phyloP scores from a whole-genome alignment of 1,140 invertebrate species.

The Micrasema longulum region DNA sequence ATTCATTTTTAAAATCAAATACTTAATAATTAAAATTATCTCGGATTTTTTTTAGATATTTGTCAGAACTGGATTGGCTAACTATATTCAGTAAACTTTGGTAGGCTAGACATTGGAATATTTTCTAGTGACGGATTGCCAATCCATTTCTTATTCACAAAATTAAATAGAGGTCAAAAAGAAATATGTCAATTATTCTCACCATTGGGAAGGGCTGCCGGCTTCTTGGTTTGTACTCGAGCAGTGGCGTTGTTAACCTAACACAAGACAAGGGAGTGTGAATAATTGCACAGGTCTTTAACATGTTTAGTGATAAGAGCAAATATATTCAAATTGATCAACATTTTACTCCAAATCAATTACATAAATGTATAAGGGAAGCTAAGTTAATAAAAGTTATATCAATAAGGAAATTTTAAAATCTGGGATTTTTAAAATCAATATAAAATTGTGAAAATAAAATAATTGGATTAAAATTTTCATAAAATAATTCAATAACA shows the following conservation, averaged over 20 bases:
- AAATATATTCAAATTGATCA: neutral
- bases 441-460: neutral
- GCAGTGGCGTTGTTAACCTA: constrained; percentile 98
- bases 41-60: too few relatives aligned
- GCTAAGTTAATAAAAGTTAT: neutral
- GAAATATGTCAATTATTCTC: constrained; percentile 72
- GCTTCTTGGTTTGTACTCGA: constrained; percentile 97
- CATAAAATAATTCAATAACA: too few relatives aligned
- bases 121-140: too few relatives aligned
- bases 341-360: neutral
- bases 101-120: too few relatives aligned
- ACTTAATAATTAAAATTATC: too few relatives aligned
- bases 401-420: neutral
- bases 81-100: too few relatives aligned
- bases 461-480: too few relatives aligned
- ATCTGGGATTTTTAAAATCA: neutral
- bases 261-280: constrained; percentile 36
- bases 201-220: constrained; percentile 93
- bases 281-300: constrained; percentile 3
- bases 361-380: neutral
- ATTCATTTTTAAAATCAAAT: too few relatives aligned
- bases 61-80: too few relatives aligned
- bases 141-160: too few relatives aligned
- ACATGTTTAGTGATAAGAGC: neutral
- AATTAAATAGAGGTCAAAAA: too few relatives aligned